These are phyloP conservation scores for Pelosia muscerda DNA, from an alignment of 2,888 invertebrate genomes.

Conservation along the genomic window DNA sequence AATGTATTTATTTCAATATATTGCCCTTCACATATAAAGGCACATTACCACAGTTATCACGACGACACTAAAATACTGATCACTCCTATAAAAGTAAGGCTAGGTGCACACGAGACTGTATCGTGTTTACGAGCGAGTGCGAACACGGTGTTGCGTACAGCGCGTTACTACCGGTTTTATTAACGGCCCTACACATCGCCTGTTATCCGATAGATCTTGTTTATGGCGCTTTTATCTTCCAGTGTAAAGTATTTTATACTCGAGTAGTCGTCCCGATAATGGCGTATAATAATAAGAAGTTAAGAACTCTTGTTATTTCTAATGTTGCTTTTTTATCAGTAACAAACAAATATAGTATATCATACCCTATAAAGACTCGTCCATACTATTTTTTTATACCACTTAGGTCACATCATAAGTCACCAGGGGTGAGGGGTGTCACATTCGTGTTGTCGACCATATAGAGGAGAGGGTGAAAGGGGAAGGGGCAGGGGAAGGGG, in stretches of 20 bases:
- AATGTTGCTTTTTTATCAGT: not conserved
- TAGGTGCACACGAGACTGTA: conserved; percentile 30
- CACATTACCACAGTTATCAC: conserved; percentile 42
- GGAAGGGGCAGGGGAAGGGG: too few species aligned
- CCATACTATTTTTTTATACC: too few species aligned
- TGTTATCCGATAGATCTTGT: conserved; percentile 47
- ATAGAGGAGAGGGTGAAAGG: too few species aligned
- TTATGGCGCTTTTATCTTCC: conserved; percentile 48
- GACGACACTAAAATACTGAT: conserved; percentile 37
- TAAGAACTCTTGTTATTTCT: conserved; percentile 22
- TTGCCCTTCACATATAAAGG: conserved; percentile 19
- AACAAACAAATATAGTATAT: not conserved
- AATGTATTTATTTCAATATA: not conserved
- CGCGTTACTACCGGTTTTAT: conserved; percentile 39
- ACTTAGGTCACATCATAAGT: too few species aligned
- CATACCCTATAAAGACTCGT: not conserved
- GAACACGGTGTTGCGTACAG: conserved; percentile 11
- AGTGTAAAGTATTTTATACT: conserved; percentile 47
- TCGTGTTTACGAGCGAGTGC: conserved; percentile 43
- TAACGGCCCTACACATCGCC: conserved; percentile 30
- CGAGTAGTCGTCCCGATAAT: conserved; percentile 39
- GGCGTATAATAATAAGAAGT: conserved; percentile 28
- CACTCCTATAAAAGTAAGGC: conserved; percentile 49
- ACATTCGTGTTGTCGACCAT: too few species aligned
- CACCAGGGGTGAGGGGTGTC: too few species aligned